Conservation (phyloP, 2,888 invertebrate species). For the Mesorhabditis belari region DNA sequence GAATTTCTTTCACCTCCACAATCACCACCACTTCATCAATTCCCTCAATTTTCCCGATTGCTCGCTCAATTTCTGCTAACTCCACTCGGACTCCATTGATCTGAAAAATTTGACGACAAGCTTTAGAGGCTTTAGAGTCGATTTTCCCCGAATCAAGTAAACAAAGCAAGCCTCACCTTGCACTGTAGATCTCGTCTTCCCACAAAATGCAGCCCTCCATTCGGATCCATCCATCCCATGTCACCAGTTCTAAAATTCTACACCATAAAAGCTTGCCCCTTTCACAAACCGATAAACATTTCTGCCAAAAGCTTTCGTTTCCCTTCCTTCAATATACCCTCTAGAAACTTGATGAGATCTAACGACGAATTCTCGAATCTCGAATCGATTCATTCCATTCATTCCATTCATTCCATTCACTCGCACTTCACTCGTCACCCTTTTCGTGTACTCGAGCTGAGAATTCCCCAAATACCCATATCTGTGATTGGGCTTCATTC, state of each 20-base stretch:
- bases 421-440: background rate
- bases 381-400: background rate
- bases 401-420: background rate
- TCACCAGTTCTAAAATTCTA: constrained; percentile 3
- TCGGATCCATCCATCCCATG: background rate
- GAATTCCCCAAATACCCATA: background rate
- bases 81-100: constrained; percentile 7
- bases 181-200: constrained; percentile 7
- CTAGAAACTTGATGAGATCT: background rate
- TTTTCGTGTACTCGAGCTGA: too few relatives aligned
- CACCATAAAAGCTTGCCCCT: background rate
- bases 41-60: background rate
- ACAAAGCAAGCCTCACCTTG: too few relatives aligned
- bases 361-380: background rate
- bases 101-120: too few relatives aligned
- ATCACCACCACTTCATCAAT: constrained; percentile 1
- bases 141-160: too few relatives aligned
- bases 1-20: background rate
- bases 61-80: constrained; percentile 7
- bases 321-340: background rate
- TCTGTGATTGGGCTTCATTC: background rate
- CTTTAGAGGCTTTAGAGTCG: too few relatives aligned
- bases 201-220: constrained; percentile 1
- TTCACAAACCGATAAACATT: background rate
- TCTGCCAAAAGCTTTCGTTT: background rate